These are phyloP conservation scores for Drosophila nannoptera DNA, from an alignment of 1,140 invertebrate species.

Conservation along the genomic window DNA sequence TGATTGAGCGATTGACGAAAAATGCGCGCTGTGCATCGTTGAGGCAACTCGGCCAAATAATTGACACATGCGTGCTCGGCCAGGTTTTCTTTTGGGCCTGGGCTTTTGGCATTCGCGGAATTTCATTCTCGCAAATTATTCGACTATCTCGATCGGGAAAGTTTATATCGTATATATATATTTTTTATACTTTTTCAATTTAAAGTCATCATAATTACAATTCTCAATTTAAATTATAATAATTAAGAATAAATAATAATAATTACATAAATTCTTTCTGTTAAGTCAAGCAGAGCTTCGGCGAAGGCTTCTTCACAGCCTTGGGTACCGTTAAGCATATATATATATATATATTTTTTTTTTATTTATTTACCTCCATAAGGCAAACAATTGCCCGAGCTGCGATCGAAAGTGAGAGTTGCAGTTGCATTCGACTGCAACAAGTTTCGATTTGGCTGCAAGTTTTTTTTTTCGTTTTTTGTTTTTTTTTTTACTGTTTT, in stretches of 20 bases:
- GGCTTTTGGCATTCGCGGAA: too few species aligned
- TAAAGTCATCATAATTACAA: too few species aligned
- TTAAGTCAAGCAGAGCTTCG: slow-evolving; percentile 12
- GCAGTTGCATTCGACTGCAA: slow-evolving; percentile 36
- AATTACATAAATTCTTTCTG: not conserved
- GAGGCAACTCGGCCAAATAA: slow-evolving; percentile 5
- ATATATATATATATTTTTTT: too few species aligned
- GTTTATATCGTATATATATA: too few species aligned
- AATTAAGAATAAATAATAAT: not conserved
- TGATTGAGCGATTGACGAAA: slow-evolving; percentile 7
- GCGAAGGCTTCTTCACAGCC: slow-evolving; percentile 61
- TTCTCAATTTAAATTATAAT: not conserved
- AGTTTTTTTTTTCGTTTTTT: not conserved
- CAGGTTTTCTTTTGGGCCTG: too few species aligned
- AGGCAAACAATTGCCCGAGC: slow-evolving; percentile 42
- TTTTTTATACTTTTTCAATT: not conserved
- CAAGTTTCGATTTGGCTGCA: slow-evolving; percentile 3
- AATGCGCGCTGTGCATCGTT: not conserved
- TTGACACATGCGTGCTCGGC: not conserved
- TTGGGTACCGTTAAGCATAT: slow-evolving; percentile 23
- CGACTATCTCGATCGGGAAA: too few species aligned
- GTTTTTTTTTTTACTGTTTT: slow-evolving; percentile 1
- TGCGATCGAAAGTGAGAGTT: slow-evolving; percentile 55
- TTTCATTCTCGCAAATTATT: too few species aligned
- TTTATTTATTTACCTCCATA: slow-evolving; percentile 14